Evolutionary conservation across 2,888 invertebrate genomes (phyloP), one percentile per base, ranked within the genome.

Genomic region (Melanotus villosus): DNA sequence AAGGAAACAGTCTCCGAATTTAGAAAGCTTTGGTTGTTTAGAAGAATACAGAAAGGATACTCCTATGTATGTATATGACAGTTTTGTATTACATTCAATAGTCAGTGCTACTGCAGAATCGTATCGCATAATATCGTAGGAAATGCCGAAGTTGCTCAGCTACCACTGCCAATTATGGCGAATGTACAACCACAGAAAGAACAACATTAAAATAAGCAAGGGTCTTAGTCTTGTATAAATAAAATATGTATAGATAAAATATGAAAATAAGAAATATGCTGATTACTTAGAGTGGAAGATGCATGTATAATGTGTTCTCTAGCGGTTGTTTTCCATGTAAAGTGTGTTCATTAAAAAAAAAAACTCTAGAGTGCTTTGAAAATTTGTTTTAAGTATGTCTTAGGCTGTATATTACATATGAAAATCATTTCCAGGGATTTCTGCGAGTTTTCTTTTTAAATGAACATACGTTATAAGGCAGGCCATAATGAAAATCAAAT

Each of bases 41-140:
- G 96, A 98, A 86, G 98, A 99, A 86, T 97, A 97, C 85, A 91
- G 94, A 80, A 87, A 97, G 88, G 92, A 93, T 74, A 98, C 99
- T 85, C 89, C 99, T 76, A 91, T 91, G 87, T 92, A 93, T 78
- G 93, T 96, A 72, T 98, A 94, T 85, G 97, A 99, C 84, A 91
- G 91, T 80, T 96, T 96, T 86, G 85, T 90, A 68, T 86, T 95
- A 78, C 91, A 94, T 85, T 89, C 90, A 75, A 88, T 90, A 75
- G 81, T 86, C 56, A 82, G 77, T 72, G 74, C 83, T 52, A 76
- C 79, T 66, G 77, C 81, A 32, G 84, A 85, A 64, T 80, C 82
- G 59, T 84, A 82, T 76, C 80, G 84, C 74, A 77, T 84, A 68
- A 78, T 82, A 71, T 82, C 82, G 68, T 76, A 71, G 64, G 59